Conservation (phyloP, 2,113 vertebrate species). For the Pogona vitticeps region DNA sequence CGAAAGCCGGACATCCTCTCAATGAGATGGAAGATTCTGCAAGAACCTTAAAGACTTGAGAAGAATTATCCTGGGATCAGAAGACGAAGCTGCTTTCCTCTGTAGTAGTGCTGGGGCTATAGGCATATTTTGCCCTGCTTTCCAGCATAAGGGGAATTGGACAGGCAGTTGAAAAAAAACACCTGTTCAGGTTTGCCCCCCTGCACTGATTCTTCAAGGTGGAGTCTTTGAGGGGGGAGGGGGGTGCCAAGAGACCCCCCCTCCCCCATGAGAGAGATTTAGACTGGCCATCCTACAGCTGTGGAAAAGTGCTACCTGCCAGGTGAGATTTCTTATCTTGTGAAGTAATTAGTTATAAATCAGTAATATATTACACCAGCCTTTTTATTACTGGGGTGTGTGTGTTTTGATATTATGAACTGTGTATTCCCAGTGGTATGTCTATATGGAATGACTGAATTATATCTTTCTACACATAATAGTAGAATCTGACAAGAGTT, state of each 20-base stretch:
- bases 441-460: not conserved
- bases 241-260: constrained; percentile 32
- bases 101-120: not conserved
- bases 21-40: constrained; percentile 3
- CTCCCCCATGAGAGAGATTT: constrained; percentile 36
- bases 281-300: not conserved
- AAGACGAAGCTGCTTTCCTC: not conserved
- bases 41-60: constrained; percentile 7
- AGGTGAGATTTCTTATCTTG: constrained; percentile 27
- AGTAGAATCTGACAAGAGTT: not conserved
- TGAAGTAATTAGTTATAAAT: not conserved
- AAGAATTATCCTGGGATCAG: not conserved
- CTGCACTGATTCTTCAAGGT: constrained; percentile 17
- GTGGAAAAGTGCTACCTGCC: not conserved
- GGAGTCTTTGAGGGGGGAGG: constrained; percentile 31
- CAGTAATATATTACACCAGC: not conserved
- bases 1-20: not conserved
- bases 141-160: not conserved
- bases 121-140: not conserved
- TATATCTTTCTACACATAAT: not conserved
- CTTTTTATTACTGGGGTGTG: not conserved
- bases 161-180: not conserved
- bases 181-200: not conserved
- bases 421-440: not conserved
- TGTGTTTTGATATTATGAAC: not conserved